phyloP scores from a whole-genome alignment of 2,888 invertebrate genomes.

The Cosmopolites sordidus region DNA sequence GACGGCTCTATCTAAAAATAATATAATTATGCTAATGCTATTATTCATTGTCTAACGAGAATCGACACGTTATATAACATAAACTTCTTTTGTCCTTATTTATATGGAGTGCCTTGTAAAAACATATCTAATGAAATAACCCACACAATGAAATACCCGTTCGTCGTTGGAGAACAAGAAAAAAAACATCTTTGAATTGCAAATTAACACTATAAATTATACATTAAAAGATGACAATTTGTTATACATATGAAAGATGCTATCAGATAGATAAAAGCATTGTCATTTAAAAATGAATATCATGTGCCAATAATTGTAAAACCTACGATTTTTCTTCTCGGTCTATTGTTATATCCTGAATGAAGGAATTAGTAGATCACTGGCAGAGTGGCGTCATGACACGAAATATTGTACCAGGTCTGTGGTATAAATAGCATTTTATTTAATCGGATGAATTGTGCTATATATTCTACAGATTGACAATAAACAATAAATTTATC shows the following conservation, averaged over 20 bases:
- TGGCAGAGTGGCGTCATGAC: no score
- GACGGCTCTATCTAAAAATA: no score
- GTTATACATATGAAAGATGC: slow-evolving; percentile 17
- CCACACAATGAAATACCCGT: slow-evolving; percentile 11
- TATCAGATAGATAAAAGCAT: slow-evolving; percentile 16
- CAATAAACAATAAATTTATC: no score
- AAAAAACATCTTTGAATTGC: slow-evolving; percentile 21
- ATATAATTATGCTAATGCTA: slow-evolving; percentile 3
- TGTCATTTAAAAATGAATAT: slow-evolving; percentile 18
- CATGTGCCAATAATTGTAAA: slow-evolving; percentile 12
- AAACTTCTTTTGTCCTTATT: slow-evolving; percentile 6
- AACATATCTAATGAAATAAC: slow-evolving; percentile 9
- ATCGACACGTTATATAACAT: slow-evolving; percentile 8
- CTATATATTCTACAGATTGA: no score
- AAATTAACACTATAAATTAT: slow-evolving; percentile 15
- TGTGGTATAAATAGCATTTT: no score
- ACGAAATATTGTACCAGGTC: no score
- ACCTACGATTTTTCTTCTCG: slow-evolving; percentile 4
- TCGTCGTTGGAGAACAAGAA: slow-evolving; percentile 7
- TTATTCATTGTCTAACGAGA: slow-evolving; percentile 8
- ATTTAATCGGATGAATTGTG: no score
- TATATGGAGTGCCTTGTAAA: slow-evolving; percentile 3
- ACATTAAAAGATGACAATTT: slow-evolving; percentile 23
- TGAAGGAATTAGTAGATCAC: no score
- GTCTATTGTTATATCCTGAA: no score